Evolutionary conservation across 2,797 vertebrate species (phyloP), one percentile per base, ranked within the genome.

Genomic region (Sternotherus odoratus): DNA sequence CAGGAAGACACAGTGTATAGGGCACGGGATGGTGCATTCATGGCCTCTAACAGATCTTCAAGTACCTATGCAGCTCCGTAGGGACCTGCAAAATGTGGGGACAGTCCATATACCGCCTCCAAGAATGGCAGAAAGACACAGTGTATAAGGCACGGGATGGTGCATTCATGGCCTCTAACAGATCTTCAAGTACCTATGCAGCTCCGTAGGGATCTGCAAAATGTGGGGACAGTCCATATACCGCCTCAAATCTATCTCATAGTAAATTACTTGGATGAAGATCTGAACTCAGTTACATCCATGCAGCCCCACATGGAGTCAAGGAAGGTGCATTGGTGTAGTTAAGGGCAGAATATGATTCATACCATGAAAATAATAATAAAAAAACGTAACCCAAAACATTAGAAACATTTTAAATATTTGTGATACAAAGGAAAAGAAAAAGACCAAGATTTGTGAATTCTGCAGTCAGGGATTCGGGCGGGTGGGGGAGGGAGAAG

Each of bases 401-500:
- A n/a, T 74, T 19, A 80, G 82, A 90, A 78, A 77, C 54, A 10
- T 60, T 72, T 4, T 56, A 36, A 36, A 28, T 21, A 46, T 5
- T 53, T 72, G 13, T 84, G 49, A 26, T 33, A 66, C 15, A 74
- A 72, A 10, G 36, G 81, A 63, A n/a, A 33, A 85, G 78, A 89
- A 33, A 21, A 2, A 77, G 9, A 78, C 33, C 23, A 50, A 87
- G 56, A 63, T 33, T 48, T 0, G 0, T 85, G 12, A 51, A 2
- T 69, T 79, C 48, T 60, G 5, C 43, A 46, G 13, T 69, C 69
- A 0, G 0, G 60, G 30, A 75, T 88, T 56, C 90, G 5, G 8
- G 23, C 48, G 28, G 56, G 12, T 1, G 23, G 15, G 3, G 56
- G 12, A 2, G 23, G 15, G 3, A 7, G 50, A 2, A 50, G 49